These are phyloP conservation scores for Strongylocentrotus purpuratus DNA, from an alignment of 35 echinoderm and acorn worm species.

Conservation along the genomic window DNA sequence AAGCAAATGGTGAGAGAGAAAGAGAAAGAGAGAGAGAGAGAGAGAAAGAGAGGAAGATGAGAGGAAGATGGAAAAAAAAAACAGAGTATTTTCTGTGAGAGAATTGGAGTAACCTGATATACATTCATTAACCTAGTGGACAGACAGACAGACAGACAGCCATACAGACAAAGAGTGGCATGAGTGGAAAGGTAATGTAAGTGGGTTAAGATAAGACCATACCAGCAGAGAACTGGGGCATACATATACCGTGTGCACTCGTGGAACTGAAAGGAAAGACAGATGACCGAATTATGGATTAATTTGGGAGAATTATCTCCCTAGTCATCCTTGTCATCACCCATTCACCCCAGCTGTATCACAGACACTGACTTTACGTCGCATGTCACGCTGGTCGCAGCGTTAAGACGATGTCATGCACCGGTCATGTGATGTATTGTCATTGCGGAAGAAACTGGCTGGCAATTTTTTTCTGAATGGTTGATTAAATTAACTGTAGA, in stretches of 20 bases:
- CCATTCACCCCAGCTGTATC: background rate
- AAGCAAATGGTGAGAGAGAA: background rate
- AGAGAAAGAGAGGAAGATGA: background rate
- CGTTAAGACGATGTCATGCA: background rate
- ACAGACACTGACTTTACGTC: constrained; percentile 8
- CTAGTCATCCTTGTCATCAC: background rate
- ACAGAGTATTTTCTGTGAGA: too few relatives aligned
- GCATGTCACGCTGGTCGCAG: background rate
- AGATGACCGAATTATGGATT: constrained; percentile 37
- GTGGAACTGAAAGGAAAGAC: background rate
- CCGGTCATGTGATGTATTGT: background rate
- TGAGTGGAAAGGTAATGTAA: background rate
- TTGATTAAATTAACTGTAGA: background rate
- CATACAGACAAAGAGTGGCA: background rate
- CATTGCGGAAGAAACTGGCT: background rate
- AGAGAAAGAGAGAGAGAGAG: background rate
- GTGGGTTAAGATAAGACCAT: background rate
- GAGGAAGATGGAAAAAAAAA: too few relatives aligned
- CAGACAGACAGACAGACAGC: background rate
- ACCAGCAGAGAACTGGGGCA: background rate
- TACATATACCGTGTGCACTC: too few relatives aligned
- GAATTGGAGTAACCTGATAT: too few relatives aligned
- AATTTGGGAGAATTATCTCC: constrained; percentile 43
- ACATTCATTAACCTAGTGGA: too few relatives aligned
- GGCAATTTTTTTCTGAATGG: background rate